phyloP scores from a whole-genome alignment of 2,797 vertebrate species.

The Hybognathus amarus region DNA sequence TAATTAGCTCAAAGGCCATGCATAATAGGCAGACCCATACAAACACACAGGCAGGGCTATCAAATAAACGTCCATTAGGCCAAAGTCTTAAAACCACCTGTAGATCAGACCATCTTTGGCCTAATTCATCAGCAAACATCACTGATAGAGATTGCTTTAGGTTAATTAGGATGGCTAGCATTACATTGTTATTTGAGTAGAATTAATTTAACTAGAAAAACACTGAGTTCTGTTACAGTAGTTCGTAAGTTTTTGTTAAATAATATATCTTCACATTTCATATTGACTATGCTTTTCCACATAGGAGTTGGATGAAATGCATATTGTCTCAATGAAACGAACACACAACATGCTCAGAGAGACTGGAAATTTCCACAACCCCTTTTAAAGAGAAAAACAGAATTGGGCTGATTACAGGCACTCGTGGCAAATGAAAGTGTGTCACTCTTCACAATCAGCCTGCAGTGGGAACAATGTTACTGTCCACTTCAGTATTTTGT shows the following conservation, averaged over 20 bases:
- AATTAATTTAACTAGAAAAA: not conserved
- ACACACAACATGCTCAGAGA: not conserved
- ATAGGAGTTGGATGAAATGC: conserved; percentile 22
- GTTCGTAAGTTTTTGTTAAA: not conserved
- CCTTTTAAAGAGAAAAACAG: not conserved
- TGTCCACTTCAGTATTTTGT: not conserved
- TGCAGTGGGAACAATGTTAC: not conserved
- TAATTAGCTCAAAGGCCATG: conserved; percentile 73
- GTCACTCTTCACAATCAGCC: not conserved
- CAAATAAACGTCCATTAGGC: conserved; percentile 43
- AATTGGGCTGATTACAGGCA: conserved; percentile 16
- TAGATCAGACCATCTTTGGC: conserved; percentile 1
- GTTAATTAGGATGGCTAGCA: conserved; percentile 35
- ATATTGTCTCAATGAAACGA: not conserved
- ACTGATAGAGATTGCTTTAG: conserved; percentile 23
- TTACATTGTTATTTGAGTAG: not conserved
- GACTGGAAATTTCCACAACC: conserved; percentile 29
- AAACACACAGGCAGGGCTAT: conserved; percentile 43
- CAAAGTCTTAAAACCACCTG: conserved; percentile 23
- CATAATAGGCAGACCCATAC: conserved; percentile 69
- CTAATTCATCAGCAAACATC: conserved; percentile 1
- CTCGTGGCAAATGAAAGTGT: conserved; percentile 5
- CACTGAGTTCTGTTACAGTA: not conserved
- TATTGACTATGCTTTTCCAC: not conserved
- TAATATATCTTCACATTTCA: not conserved